These are phyloP conservation scores for Echeneis naucrates DNA, from an alignment of 2,797 vertebrate species.

Conservation along the genomic window DNA sequence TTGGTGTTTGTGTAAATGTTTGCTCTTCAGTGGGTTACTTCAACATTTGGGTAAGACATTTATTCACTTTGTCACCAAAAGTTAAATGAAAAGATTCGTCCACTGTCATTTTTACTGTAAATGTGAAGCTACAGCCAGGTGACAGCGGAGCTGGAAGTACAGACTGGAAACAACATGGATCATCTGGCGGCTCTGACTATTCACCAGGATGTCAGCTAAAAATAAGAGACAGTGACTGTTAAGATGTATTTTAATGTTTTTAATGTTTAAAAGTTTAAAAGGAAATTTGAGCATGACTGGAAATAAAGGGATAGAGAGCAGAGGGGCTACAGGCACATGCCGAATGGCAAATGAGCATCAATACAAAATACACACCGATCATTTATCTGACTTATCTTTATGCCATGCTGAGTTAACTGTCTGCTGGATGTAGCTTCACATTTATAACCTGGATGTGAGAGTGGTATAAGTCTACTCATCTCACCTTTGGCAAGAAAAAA, in stretches of 20 bases:
- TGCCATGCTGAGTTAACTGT: not conserved
- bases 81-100: not conserved
- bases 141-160: not conserved
- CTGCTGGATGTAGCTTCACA: not conserved
- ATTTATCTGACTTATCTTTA: not conserved
- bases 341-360: no score
- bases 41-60: constrained; percentile 3
- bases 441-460: not conserved
- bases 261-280: no score
- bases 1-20: constrained; percentile 6
- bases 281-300: no score
- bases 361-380: no score
- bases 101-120: not conserved
- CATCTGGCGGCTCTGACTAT: not conserved
- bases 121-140: not conserved
- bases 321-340: no score
- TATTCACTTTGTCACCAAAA: not conserved
- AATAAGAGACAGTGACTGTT: no score
- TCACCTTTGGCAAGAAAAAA: not conserved
- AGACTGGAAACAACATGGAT: not conserved
- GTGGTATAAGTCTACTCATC: not conserved
- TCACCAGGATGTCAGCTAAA: no score
- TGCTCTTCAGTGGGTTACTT: constrained; percentile 20
- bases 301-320: no score
- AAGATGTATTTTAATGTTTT: no score